phyloP scores from a whole-genome alignment of 2,888 invertebrate genomes.

The Volucella inflata region DNA sequence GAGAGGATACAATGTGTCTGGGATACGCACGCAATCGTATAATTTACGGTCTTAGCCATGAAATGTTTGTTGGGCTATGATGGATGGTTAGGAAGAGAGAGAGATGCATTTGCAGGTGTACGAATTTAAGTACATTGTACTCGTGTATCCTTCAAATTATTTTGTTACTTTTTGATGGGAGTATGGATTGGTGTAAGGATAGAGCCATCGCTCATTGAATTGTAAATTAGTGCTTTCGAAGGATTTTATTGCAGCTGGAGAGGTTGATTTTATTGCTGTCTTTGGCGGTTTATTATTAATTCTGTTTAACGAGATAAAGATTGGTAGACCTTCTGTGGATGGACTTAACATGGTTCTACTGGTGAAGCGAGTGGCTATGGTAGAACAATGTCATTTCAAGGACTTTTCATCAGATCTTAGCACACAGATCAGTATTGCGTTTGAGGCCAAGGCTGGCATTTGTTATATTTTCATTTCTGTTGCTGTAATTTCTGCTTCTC shows the following conservation, averaged over 20 bases:
- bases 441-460: too few relatives aligned
- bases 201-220: slow-evolving; percentile 22
- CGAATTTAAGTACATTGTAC: slow-evolving; percentile 1
- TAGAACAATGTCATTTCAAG: too few relatives aligned
- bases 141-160: slow-evolving; percentile 36
- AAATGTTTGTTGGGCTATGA: slow-evolving; percentile 66
- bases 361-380: too few relatives aligned
- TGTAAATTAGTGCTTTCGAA: slow-evolving; percentile 51
- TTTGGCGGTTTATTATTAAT: too few relatives aligned
- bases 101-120: slow-evolving; percentile 67
- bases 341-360: too few relatives aligned
- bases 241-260: slow-evolving; percentile 66
- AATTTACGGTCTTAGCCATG: slow-evolving; percentile 69
- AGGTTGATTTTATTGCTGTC: slow-evolving; percentile 40
- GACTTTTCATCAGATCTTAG: too few relatives aligned
- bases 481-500: too few relatives aligned
- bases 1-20: slow-evolving; percentile 14
- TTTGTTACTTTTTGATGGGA: slow-evolving; percentile 43
- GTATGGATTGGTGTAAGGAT: background rate
- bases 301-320: too few relatives aligned
- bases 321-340: too few relatives aligned
- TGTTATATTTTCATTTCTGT: too few relatives aligned
- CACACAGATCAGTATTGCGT: too few relatives aligned
- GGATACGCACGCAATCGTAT: slow-evolving; percentile 71
- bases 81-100: slow-evolving; percentile 43